Evolutionary conservation across 2,113 vertebrate species (phyloP).

Genomic region (Atherinomorus stipes): DNA sequence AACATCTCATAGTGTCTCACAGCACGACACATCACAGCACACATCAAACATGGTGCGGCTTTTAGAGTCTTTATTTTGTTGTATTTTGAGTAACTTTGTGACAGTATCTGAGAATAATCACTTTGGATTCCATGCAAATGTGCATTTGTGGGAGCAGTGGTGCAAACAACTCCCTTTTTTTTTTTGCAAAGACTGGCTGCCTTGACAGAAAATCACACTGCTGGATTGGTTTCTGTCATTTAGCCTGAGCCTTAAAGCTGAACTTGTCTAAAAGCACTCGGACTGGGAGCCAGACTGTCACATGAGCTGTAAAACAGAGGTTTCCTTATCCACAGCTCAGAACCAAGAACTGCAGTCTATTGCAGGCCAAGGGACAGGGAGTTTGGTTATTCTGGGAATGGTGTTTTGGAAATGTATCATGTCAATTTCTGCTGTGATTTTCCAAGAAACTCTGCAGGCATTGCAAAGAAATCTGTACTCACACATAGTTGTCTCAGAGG

Average conservation of each 20-base stretch:
- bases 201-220: background rate
- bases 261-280: constrained; percentile 7
- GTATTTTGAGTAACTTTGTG: background rate
- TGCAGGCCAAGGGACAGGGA: background rate
- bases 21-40: constrained; percentile 25
- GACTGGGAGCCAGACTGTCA: constrained; percentile 21
- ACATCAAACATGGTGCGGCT: constrained; percentile 19
- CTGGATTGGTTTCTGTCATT: constrained; percentile 7
- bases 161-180: background rate
- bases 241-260: background rate
- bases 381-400: constrained; percentile 8
- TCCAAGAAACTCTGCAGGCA: constrained; percentile 2
- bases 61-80: constrained; percentile 5
- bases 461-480: constrained; percentile 14
- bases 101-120: background rate
- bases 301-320: constrained; percentile 54
- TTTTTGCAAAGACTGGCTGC: background rate
- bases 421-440: background rate
- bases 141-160: background rate
- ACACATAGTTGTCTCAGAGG: background rate
- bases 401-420: constrained; percentile 32
- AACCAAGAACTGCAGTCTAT: constrained; percentile 19
- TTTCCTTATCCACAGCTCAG: constrained; percentile 43
- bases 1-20: constrained; percentile 33
- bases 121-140: background rate